Conservation (phyloP, 2,797 vertebrate species). For the Helicolenus hilgendorfi region DNA sequence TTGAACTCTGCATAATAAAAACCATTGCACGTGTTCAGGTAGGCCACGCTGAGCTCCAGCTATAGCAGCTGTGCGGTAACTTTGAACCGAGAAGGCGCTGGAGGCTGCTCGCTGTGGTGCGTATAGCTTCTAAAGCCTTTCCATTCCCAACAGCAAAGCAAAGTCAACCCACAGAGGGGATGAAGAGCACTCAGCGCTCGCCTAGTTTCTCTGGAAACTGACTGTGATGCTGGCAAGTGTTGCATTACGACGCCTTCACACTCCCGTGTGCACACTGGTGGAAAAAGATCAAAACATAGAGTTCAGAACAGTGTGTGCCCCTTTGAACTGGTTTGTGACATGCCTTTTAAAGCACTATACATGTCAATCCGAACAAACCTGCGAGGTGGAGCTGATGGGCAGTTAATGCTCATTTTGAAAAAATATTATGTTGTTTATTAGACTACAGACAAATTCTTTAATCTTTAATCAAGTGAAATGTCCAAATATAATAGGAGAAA, state of each 20-base stretch:
- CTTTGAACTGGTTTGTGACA: slow-evolving; percentile 36
- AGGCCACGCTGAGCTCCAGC: slow-evolving; percentile 4
- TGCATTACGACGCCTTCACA: slow-evolving; percentile 72
- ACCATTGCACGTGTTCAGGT: slow-evolving; percentile 18
- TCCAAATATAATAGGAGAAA: neutral
- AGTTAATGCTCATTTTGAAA: neutral
- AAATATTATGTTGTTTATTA: neutral
- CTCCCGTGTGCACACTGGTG: slow-evolving; percentile 17
- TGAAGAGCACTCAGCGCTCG: slow-evolving; percentile 27
- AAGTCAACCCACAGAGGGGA: slow-evolving; percentile 70
- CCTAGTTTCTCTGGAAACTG: slow-evolving; percentile 78
- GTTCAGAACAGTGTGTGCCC: slow-evolving; percentile 19
- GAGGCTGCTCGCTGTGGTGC: slow-evolving; percentile 21
- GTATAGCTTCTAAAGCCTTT: slow-evolving; percentile 65
- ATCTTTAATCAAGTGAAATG: neutral
- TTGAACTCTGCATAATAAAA: neutral
- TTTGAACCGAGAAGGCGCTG: slow-evolving; percentile 61
- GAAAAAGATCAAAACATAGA: slow-evolving; percentile 27
- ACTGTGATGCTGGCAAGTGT: slow-evolving; percentile 71
- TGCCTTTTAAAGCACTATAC: neutral
- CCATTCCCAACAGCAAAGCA: slow-evolving; percentile 66
- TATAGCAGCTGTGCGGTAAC: slow-evolving; percentile 50
- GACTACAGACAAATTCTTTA: neutral
- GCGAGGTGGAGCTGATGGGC: neutral
- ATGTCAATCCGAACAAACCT: neutral